These are phyloP conservation scores for Diaphora mendica DNA, from an alignment of 2,888 invertebrate species.

Conservation along the genomic window DNA sequence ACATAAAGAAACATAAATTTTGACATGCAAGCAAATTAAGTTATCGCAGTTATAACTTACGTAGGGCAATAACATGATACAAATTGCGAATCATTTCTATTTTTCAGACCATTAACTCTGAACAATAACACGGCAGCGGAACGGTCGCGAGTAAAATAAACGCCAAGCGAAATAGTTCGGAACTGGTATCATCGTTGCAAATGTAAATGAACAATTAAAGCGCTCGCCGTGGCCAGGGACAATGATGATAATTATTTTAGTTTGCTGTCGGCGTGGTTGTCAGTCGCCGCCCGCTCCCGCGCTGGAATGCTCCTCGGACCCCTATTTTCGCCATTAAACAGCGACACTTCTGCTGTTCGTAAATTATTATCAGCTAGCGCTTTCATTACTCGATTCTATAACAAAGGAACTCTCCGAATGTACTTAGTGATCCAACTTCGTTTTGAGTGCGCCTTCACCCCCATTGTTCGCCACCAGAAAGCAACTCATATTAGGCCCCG, in stretches of 20 bases:
- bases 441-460: slow-evolving; percentile 74
- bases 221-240: slow-evolving; percentile 83
- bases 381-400: slow-evolving; percentile 83
- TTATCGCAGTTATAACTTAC: slow-evolving; percentile 61
- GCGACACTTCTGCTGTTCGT: slow-evolving; percentile 86
- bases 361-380: slow-evolving; percentile 85
- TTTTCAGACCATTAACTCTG: slow-evolving; percentile 84
- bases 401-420: slow-evolving; percentile 83
- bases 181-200: slow-evolving; percentile 86
- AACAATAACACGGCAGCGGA: slow-evolving; percentile 80
- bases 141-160: slow-evolving; percentile 81
- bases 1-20: slow-evolving; percentile 20
- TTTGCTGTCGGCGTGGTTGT: slow-evolving; percentile 83
- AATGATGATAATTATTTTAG: slow-evolving; percentile 87
- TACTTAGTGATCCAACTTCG: slow-evolving; percentile 84
- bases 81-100: slow-evolving; percentile 83
- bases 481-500: slow-evolving; percentile 82
- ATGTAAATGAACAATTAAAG: slow-evolving; percentile 87
- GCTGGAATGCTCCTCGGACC: slow-evolving; percentile 82
- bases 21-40: slow-evolving; percentile 50
- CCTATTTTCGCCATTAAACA: slow-evolving; percentile 81
- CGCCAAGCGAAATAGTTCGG: slow-evolving; percentile 82
- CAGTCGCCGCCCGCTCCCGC: slow-evolving; percentile 70
- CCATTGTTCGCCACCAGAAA: slow-evolving; percentile 79
- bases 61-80: slow-evolving; percentile 72